Percentiles rank a stretch among this genome's conserved stretches.
Evolutionary conservation across 2,113 vertebrate genomes (phyloP).

Genomic region (Pelodiscus sinensis): DNA sequence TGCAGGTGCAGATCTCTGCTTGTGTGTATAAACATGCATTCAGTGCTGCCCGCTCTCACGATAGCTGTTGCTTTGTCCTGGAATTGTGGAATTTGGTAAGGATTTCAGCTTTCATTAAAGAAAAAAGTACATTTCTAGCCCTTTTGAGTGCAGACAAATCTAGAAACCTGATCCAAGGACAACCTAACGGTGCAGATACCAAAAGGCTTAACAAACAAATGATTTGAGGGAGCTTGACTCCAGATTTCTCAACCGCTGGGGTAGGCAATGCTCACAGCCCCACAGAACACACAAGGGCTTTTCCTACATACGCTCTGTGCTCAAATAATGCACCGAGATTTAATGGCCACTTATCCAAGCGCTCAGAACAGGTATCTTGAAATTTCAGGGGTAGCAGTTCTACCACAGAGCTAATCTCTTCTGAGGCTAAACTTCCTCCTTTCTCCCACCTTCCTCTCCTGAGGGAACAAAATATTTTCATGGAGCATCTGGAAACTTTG

Average conservation of each 20-base stretch:
- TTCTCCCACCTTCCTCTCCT: background rate
- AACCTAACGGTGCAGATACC: no score
- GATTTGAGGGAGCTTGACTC: background rate
- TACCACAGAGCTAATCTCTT: background rate
- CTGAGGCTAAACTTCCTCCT: background rate
- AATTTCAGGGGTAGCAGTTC: background rate
- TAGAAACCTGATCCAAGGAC: fast-evolving
- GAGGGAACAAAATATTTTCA: conserved; percentile 5
- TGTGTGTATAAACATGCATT: background rate
- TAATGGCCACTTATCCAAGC: background rate
- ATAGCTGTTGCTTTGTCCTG: background rate
- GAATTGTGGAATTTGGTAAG: background rate
- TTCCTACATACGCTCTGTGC: background rate
- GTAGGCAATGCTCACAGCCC: background rate
- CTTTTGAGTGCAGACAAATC: background rate
- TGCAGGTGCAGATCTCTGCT: background rate
- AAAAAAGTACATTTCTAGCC: background rate
- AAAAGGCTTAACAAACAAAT: background rate
- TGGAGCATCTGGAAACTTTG: conserved; percentile 42
- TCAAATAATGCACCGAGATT: background rate
- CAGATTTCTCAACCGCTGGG: background rate
- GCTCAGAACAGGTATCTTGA: background rate
- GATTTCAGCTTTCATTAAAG: background rate
- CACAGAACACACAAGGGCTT: background rate
- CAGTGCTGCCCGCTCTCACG: background rate